These are phyloP conservation scores for Poeciliopsis turneri DNA, from an alignment of 2,797 vertebrate species.

Conservation along the genomic window DNA sequence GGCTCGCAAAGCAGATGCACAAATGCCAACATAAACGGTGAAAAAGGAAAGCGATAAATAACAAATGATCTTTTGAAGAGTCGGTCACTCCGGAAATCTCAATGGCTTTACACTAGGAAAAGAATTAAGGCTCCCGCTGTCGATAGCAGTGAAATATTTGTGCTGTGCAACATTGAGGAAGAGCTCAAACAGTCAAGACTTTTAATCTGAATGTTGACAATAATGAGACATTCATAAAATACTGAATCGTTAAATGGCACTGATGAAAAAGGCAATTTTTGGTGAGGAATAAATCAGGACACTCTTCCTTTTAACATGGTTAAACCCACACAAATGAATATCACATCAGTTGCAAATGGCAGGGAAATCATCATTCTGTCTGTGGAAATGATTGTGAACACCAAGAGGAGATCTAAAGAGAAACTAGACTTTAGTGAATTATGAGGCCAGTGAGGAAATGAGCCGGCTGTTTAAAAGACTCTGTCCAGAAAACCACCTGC, in stretches of 20 bases:
- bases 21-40: not conserved
- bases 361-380: not conserved
- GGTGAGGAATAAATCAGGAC: not conserved
- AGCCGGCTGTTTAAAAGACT: not conserved
- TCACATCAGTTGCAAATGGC: not conserved
- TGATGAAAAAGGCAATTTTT: not conserved
- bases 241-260: not conserved
- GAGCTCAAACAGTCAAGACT: too few relatives aligned
- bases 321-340: not conserved
- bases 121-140: not conserved
- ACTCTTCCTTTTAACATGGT: not conserved
- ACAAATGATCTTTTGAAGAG: not conserved
- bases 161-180: too few relatives aligned
- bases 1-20: not conserved
- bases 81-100: not conserved
- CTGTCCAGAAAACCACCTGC: not conserved
- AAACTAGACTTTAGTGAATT: not conserved
- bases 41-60: not conserved
- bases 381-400: not conserved
- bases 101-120: not conserved
- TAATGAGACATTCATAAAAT: not conserved
- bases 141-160: not conserved
- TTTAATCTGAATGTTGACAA: not conserved
- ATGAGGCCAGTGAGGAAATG: not conserved
- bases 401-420: not conserved